phyloP scores from a whole-genome alignment of 2,113 vertebrate genomes.

The Myocastor coypus region DNA sequence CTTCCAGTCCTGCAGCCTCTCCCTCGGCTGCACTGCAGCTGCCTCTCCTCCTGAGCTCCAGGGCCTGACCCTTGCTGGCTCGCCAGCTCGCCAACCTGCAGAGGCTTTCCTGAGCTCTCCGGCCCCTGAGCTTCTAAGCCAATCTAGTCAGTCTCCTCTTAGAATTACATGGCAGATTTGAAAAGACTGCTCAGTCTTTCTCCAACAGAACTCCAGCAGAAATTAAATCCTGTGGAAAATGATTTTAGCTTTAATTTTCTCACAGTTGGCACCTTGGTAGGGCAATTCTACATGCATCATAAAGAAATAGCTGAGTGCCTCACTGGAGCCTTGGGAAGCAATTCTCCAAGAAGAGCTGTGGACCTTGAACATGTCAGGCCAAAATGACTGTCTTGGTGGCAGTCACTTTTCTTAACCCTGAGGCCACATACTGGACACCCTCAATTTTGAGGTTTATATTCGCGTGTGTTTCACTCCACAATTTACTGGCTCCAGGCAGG shows the following conservation, averaged over 20 bases:
- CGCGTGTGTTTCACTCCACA: neutral
- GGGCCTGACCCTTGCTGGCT: neutral
- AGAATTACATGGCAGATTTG: neutral
- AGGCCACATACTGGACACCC: neutral
- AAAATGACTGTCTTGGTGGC: neutral
- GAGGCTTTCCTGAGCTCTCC: neutral
- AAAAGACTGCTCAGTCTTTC: neutral
- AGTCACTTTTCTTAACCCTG: neutral
- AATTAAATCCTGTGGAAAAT: neutral
- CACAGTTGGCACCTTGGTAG: neutral
- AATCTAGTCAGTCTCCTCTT: neutral
- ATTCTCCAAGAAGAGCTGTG: neutral
- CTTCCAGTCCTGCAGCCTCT: neutral
- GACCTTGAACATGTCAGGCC: no score
- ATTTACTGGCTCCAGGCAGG: neutral
- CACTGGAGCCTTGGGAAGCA: neutral
- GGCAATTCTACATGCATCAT: neutral
- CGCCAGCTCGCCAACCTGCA: neutral
- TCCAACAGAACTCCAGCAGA: neutral
- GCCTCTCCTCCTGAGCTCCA: neutral
- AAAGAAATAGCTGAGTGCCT: neutral
- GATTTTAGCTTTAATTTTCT: neutral
- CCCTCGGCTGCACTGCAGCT: neutral
- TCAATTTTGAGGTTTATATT: neutral
- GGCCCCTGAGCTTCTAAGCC: neutral